A percentile compares a stretch with the other conserved stretches of the same genome.
These are phyloP conservation scores for Herpetotheres cachinnans DNA, from an alignment of 2,113 vertebrate species.

Conservation along the genomic window DNA sequence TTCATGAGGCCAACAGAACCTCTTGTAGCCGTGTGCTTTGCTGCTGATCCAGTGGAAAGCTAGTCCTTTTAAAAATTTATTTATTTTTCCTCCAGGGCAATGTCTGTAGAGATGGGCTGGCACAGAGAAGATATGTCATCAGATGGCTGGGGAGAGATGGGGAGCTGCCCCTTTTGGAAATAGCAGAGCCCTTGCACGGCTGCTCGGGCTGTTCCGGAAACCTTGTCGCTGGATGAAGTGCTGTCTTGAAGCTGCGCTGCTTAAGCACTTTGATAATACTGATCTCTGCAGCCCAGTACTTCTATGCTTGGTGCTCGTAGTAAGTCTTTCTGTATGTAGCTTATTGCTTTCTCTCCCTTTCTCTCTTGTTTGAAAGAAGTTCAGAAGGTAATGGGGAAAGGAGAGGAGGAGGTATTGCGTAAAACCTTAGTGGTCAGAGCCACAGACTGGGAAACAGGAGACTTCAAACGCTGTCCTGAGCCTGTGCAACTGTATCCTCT, in stretches of 20 bases:
- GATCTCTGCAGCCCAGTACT: neutral
- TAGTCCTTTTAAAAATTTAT: neutral
- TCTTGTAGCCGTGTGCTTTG: neutral
- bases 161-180: neutral
- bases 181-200: neutral
- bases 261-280: rapidly evolving
- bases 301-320: neutral
- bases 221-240: rapidly evolving
- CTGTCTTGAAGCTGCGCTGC: neutral
- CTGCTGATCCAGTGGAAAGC: neutral
- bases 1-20: neutral
- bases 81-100: neutral
- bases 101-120: neutral
- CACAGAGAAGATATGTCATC: neutral
- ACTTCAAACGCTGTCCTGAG: neutral
- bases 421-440: neutral
- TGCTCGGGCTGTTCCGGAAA: neutral
- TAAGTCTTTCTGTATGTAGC: rapidly evolving
- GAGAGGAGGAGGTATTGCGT: neutral
- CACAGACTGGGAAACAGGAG: neutral
- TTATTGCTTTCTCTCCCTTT: neutral
- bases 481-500: neutral
- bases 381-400: neutral
- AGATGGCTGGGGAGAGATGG: neutral
- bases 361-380: neutral